Base-by-base conservation (phyloP, 2,113 vertebrate species). In the Mobula birostris region DNA sequence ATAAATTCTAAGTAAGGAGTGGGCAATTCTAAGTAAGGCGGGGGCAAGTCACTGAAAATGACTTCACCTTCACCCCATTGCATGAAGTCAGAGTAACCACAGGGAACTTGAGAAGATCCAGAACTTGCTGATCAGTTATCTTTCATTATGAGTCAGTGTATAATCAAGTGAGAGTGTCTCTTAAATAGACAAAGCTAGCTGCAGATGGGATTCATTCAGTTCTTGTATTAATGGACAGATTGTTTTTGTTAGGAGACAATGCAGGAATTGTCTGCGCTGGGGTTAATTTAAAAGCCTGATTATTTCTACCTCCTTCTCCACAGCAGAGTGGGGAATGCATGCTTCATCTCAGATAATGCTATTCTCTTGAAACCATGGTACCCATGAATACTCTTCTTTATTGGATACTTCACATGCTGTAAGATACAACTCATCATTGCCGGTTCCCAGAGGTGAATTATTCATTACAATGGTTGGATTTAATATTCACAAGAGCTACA, bases 321-420 rank as follows among this genome's bases (percentile, higher is more conserved):
- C 17, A 36, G 61, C 58, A 66, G 29, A 7, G 61, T 48, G 48
- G 48, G 48, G 48, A 48, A 48, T 48, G 48, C 48, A 48, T 48
- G 48, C 48, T 48, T 48, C 48, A 48, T 48, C 48, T 48, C 48
- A 48, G 48, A 48, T 48, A 48, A 48, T 48, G 1, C 48, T 68
- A 0, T 68, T 68, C 87, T 36, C 63, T 21, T 2, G 58, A 19
- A 21, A 56, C 40, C 48, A 29, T 12, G 68, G 17, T 68, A 63
- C 58, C 87, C 87, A 91, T 29, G 87, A 68, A 63, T 91, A 19
- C 29, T 36, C 29, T 68, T 91, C 61, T 68, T 91, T 91, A 68
- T 68, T 91, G 66, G 87, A 68, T 48, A 48, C 48, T 48, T 48
- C 48, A 48, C 48, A 48, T 48, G 48, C 48, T 48, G 48, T 48